Evolutionary conservation across 1,140 invertebrate genomes (phyloP).

Genomic region (Helicorthomorpha holstii): DNA sequence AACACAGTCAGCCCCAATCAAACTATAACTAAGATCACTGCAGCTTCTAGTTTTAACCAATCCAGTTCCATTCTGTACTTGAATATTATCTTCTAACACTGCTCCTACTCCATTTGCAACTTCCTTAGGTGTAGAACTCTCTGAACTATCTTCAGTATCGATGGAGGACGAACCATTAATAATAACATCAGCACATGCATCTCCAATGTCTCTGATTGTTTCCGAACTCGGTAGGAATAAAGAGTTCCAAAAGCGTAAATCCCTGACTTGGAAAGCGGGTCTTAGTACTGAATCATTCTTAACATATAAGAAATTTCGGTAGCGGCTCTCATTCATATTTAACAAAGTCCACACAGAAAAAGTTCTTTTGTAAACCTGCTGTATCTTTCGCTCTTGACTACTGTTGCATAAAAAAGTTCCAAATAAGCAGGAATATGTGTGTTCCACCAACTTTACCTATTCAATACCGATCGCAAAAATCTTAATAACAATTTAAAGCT

Average conservation of each 20-base stretch:
- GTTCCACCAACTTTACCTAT: constrained; percentile 84
- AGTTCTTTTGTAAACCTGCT: constrained; percentile 47
- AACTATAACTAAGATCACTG: constrained; percentile 49
- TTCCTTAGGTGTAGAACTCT: constrained; percentile 8
- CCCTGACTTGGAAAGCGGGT: constrained; percentile 64
- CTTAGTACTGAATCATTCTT: constrained; percentile 38
- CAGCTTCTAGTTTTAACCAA: constrained; percentile 34
- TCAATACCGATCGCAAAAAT: constrained; percentile 16
- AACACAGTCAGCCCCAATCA: constrained; percentile 36
- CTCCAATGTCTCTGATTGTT: constrained; percentile 24
- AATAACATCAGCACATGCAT: constrained; percentile 9
- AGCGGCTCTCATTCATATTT: constrained; percentile 40
- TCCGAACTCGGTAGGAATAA: constrained; percentile 44
- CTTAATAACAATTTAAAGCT: not conserved
- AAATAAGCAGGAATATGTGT: constrained; percentile 89
- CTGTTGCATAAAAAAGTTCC: constrained; percentile 93
- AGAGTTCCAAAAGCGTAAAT: constrained; percentile 64
- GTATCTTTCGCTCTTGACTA: constrained; percentile 47
- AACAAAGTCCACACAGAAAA: constrained; percentile 80
- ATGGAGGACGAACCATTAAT: constrained; percentile 13
- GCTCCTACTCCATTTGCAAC: constrained; percentile 6
- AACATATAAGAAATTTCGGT: constrained; percentile 70
- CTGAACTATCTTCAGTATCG: too few relatives aligned
- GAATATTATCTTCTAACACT: not conserved
- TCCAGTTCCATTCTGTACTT: constrained; percentile 9